phyloP scores from a whole-genome alignment of 2,888 invertebrate species.

The Dorcus parallelipipedus region DNA sequence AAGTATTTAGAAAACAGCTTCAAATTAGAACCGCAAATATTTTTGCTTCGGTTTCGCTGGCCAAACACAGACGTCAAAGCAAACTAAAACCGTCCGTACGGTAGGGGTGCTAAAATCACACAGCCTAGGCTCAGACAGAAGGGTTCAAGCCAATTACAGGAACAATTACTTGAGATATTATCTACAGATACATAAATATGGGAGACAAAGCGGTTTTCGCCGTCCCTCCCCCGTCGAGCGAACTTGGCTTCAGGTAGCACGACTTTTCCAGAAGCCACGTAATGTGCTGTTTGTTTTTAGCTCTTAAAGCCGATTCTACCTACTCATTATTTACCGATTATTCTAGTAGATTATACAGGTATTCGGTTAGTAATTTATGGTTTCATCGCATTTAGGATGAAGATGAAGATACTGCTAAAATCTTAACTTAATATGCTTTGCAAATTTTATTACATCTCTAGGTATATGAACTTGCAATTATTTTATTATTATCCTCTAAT shows the following conservation, averaged over 20 bases:
- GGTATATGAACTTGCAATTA: no score
- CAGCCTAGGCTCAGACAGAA: conserved; percentile 18
- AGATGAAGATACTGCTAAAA: no score
- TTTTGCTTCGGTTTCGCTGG: conserved; percentile 3
- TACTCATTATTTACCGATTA: no score
- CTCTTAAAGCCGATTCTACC: not conserved
- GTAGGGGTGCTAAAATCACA: conserved; percentile 18
- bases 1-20: not conserved
- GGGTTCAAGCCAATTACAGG: conserved; percentile 40
- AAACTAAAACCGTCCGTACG: not conserved
- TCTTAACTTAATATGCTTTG: no score
- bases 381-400: no score
- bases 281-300: not conserved
- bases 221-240: conserved; percentile 21
- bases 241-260: conserved; percentile 16
- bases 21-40: conserved; percentile 16
- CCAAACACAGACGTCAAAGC: conserved; percentile 9
- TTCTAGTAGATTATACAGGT: no score
- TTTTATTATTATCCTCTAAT: no score
- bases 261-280: conserved; percentile 5
- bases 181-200: conserved; percentile 46
- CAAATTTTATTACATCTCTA: no score
- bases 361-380: no score
- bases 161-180: conserved; percentile 46
- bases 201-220: conserved; percentile 36